These are phyloP conservation scores for Neogobius melanostomus DNA, from an alignment of 2,113 vertebrate genomes.

Conservation along the genomic window DNA sequence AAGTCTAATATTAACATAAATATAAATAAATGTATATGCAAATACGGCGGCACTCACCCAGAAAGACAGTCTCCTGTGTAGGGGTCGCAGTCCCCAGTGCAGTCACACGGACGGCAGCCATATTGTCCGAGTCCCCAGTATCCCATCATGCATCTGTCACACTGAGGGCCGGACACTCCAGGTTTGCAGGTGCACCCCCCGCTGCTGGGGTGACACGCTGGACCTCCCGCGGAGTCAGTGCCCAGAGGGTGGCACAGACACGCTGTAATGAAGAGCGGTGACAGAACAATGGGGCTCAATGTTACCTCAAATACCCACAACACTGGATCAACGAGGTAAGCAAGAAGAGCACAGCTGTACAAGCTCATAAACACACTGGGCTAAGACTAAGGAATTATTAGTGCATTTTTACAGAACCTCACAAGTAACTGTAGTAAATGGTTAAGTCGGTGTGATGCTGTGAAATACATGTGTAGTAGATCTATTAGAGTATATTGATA, in stretches of 20 bases:
- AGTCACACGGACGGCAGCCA: slow-evolving; percentile 89
- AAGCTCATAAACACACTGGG: neutral
- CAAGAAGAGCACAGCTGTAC: slow-evolving; percentile 4
- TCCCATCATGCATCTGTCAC: slow-evolving; percentile 88
- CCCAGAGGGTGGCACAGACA: slow-evolving; percentile 89
- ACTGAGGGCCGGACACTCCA: slow-evolving; percentile 84
- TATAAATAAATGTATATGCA: no score
- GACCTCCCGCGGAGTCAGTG: slow-evolving; percentile 73
- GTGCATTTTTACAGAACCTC: no score
- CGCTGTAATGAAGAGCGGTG: slow-evolving; percentile 63
- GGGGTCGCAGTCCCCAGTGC: slow-evolving; percentile 86
- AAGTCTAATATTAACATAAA: no score
- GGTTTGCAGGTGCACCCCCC: slow-evolving; percentile 92
- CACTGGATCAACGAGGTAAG: slow-evolving; percentile 6
- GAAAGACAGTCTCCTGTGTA: slow-evolving; percentile 84
- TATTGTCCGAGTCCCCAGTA: slow-evolving; percentile 91
- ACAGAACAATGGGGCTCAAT: slow-evolving; percentile 24
- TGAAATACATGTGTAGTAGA: no score
- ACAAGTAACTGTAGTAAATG: no score
- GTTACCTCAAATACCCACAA: slow-evolving; percentile 19
- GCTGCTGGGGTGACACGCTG: slow-evolving; percentile 82
- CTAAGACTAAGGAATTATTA: no score
- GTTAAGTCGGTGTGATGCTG: no score
- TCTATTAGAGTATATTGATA: no score
- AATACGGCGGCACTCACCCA: slow-evolving; percentile 76